Base-by-base conservation (phyloP, 2,888 invertebrate genomes). In the Polietes domitor region DNA sequence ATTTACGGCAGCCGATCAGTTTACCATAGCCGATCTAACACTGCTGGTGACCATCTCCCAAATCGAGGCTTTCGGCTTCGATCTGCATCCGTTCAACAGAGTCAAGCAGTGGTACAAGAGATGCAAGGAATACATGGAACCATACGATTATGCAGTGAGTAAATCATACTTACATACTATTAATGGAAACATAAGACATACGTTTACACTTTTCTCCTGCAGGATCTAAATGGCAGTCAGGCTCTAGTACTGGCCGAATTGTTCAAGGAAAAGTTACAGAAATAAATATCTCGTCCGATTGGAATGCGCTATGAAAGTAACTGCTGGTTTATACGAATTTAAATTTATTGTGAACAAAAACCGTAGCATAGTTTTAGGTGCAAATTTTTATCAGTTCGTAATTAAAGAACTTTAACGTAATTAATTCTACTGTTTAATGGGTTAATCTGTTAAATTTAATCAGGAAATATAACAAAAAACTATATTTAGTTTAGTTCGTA, bases 21-120 rank as follows among this genome's bases (percentile, higher is more conserved):
- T 92, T 21, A 92, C 92, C 32, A 90, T 92, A 68, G 92, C 92
- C 6, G 92, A 92, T 89, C 83, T 91, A 83, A 89, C 93, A 19
- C 65, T 92, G 21, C 68, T 92, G 85, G 89, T 91, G n/a, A 92
- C 92, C 2, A 87, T 92, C 15, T 92, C 92, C 10, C 91, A 91
- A 85, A 88, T 92, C 47, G 91, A 94, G 90, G 93, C 92, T 6
- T 92, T 93, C 55, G 93, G 91, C n/a, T 93, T 94, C 82, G 93
- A 94, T 79, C 88, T 94, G 50, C 89, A 90, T 2, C 92, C 93
- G 68, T 94, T 93, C 86, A 92, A 92, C 43, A 92, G 94, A 77
- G 88, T 94, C 7, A 90, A 91, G 2, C 93, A 93, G 19, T 96
- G 96, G 96, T 94, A 94, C 85, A 93, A 94, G 72, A 93, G 94